A percentile compares a stretch with the other conserved stretches of the same genome.
phyloP scores from a whole-genome alignment of 2,113 vertebrate genomes.

The Hyaena hyaena region DNA sequence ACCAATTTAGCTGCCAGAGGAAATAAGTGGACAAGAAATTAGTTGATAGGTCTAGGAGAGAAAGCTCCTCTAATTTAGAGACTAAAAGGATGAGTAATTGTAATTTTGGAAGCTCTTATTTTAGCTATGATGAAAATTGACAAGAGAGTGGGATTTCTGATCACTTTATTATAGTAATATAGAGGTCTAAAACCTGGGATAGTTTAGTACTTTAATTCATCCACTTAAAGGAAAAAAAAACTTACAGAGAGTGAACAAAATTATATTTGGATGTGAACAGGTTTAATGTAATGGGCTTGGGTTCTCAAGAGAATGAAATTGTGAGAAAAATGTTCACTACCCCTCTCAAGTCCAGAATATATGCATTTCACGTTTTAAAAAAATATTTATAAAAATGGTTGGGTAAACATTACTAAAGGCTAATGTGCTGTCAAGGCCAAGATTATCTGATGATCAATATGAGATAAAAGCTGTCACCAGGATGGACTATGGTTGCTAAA shows the following conservation, averaged over 20 bases:
- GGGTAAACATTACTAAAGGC: not conserved
- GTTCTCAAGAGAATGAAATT: not conserved
- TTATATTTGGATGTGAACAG: not conserved
- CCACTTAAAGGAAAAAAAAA: not conserved
- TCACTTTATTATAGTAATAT: not conserved
- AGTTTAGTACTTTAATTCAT: not conserved
- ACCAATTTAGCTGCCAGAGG: not conserved
- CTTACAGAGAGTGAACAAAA: not conserved
- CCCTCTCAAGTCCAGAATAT: not conserved
- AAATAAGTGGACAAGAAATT: not conserved
- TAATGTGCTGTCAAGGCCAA: slow-evolving; percentile 7
- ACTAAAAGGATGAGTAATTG: not conserved
- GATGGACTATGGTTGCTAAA: not conserved
- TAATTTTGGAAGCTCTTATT: not conserved
- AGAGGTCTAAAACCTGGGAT: not conserved
- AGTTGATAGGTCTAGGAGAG: not conserved
- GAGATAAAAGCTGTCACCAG: not conserved
- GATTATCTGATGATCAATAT: not conserved
- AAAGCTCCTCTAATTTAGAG: not conserved
- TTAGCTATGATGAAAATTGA: not conserved
- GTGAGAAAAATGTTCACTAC: not conserved
- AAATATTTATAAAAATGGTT: not conserved
- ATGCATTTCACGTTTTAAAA: not conserved
- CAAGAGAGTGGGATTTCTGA: not conserved
- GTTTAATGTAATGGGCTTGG: not conserved